A percentile compares a stretch with the other conserved stretches of the same genome.
These are phyloP conservation scores for Prosopocoilus inquinatus DNA, from an alignment of 2,888 invertebrate species.

Conservation along the genomic window DNA sequence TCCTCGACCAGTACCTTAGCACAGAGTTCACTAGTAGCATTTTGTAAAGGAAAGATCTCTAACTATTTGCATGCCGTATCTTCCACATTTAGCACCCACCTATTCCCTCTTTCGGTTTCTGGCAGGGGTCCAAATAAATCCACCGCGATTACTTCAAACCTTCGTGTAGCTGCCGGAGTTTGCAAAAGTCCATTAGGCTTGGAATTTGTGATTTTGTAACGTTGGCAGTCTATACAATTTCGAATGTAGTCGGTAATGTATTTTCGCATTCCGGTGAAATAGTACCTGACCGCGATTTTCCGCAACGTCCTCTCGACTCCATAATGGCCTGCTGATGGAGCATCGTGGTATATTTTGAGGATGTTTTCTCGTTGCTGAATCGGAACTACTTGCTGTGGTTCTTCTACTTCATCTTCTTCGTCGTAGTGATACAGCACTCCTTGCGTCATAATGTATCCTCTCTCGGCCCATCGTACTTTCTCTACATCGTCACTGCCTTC, in stretches of 20 bases:
- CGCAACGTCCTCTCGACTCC: slow-evolving; percentile 11
- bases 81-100: slow-evolving; percentile 19
- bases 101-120: slow-evolving; percentile 1
- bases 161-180: slow-evolving; percentile 25
- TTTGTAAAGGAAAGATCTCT: slow-evolving; percentile 26
- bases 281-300: slow-evolving; percentile 23
- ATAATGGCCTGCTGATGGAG: slow-evolving; percentile 21
- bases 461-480: not conserved
- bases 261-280: slow-evolving; percentile 33
- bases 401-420: slow-evolving; percentile 17
- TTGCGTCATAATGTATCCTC: slow-evolving; percentile 18
- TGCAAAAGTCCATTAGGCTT: slow-evolving; percentile 40
- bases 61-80: slow-evolving; percentile 27
- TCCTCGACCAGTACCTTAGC: slow-evolving; percentile 4
- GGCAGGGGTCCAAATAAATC: slow-evolving; percentile 34
- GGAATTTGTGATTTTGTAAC: slow-evolving; percentile 36
- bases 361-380: not conserved
- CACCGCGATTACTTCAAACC: slow-evolving; percentile 37
- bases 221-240: slow-evolving; percentile 35
- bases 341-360: slow-evolving; percentile 16
- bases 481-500: no score
- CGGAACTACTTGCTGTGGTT: slow-evolving; percentile 16
- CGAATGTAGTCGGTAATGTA: slow-evolving; percentile 31
- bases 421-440: slow-evolving; percentile 15
- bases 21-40: slow-evolving; percentile 26